Base-by-base conservation (phyloP, 2,797 vertebrate genomes). In the Babyrousa celebensis region DNA sequence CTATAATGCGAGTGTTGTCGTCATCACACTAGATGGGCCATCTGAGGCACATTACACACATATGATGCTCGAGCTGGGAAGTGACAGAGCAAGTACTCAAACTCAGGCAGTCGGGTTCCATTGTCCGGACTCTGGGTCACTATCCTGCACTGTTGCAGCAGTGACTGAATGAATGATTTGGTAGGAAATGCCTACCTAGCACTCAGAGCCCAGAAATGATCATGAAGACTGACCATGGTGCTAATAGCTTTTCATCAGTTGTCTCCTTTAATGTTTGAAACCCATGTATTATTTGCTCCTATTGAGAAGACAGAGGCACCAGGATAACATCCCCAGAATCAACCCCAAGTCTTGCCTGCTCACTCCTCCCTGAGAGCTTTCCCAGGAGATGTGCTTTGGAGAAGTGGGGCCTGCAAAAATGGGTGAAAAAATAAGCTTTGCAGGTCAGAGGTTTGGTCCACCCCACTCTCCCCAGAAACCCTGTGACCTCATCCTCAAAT, bases 1-100 rank as follows among this genome's bases (percentile, higher is more conserved):
- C 63, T 18, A 0, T 0, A 21, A 56, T 0, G 12, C 0, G 23
- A 23, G 16, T 1, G 32, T 72, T 3, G 1, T 1, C 0, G 1
- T 56, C 32, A 29, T 23, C 29, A 18, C n/a, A 40, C 56, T 25
- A 16, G 10, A 25, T 1, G 43, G 60, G 82, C 48, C 4, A 17
- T 52, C 12, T 0, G 40, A 58, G 71, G 25, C 72, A 4, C 15
- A 1, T 11, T 5, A 25, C 6, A 5, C 1, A 2, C 52, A 3
- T 1, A 12, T 1, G 5, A 71, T n/a, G 8, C 15, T 52, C 0
- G 12, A 56, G 40, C 12, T 48, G 48, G 58, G 7, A 7, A 27
- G 29, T 4, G 0, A 12, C 58, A 6, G 62, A 65, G 52, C 5
- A 4, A 68, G 65, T 27, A 12, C 32, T 32, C 68, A 23, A 23